Percentiles rank a stretch among this genome's conserved stretches.
Conservation (phyloP, 2,888 invertebrate species). For the Boloria euphrosyne region DNA sequence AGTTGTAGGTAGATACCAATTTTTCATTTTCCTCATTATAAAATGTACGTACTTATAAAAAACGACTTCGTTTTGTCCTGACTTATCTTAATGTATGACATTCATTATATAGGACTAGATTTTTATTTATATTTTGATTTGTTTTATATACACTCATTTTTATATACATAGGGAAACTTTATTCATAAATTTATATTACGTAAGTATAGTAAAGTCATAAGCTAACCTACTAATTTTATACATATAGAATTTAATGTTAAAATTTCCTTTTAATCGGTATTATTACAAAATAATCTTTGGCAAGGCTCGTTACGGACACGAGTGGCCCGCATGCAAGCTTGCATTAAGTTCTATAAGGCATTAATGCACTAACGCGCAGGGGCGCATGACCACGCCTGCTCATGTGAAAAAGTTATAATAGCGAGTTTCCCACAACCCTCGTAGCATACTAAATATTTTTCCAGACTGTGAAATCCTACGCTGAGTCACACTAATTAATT, state of each 20-base stretch:
- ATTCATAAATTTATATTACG: no score
- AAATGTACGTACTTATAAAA: no score
- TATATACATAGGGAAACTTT: no score
- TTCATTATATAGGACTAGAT: no score
- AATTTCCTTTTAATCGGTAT: slow-evolving; percentile 11
- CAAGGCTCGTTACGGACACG: slow-evolving; percentile 52
- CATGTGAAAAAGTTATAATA: slow-evolving; percentile 42
- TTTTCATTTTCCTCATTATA: no score
- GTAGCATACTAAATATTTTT: slow-evolving; percentile 41
- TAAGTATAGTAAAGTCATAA: no score
- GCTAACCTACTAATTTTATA: not conserved
- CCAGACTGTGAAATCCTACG: slow-evolving; percentile 44
- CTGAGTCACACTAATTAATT: slow-evolving; percentile 56
- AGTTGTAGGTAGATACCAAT: no score
- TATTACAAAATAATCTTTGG: slow-evolving; percentile 47
- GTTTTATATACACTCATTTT: no score
- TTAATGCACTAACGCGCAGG: slow-evolving; percentile 69
- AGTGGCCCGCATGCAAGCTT: slow-evolving; percentile 63
- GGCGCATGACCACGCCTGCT: slow-evolving; percentile 56
- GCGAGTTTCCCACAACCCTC: slow-evolving; percentile 42
- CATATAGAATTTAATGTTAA: not conserved
- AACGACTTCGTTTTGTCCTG: no score
- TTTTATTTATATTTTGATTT: no score
- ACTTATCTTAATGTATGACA: no score
- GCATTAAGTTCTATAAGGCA: slow-evolving; percentile 71